Evolutionary conservation across 92 coral and sea anemone genomes (phyloP).

Genomic region (Blastomussa wellsi): DNA sequence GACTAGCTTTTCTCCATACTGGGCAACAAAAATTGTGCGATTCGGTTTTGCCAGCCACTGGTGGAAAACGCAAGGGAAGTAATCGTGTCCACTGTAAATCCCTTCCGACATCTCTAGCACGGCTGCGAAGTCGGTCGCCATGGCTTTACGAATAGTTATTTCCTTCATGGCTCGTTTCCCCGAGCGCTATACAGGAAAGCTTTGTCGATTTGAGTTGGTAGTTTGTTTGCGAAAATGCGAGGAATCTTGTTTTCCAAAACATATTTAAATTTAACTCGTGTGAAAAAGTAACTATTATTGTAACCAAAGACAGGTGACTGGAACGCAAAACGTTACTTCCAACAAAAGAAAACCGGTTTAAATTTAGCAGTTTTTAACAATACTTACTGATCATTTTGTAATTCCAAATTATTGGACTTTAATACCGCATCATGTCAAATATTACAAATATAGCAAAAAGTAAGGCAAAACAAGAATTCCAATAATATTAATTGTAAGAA

Average conservation of each 20-base stretch:
- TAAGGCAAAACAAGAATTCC: not conserved
- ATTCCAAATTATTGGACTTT: slow-evolving; percentile 2
- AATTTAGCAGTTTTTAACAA: slow-evolving; percentile 4
- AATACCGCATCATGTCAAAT: slow-evolving; percentile 3
- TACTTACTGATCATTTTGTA: slow-evolving; percentile 31
- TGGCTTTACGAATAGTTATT: slow-evolving; percentile 72
- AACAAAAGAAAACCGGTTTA: slow-evolving; percentile 12
- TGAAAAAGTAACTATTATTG: slow-evolving; percentile 27
- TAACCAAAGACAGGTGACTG: slow-evolving; percentile 32
- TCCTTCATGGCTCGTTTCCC: slow-evolving; percentile 58
- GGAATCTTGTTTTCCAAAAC: slow-evolving; percentile 10
- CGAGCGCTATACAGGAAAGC: not conserved
- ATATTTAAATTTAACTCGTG: slow-evolving; percentile 16
- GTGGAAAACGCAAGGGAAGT: slow-evolving; percentile 83
- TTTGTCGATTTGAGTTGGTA: not conserved
- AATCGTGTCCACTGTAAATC: slow-evolving; percentile 89
- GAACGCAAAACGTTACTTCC: not conserved
- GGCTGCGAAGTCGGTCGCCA: slow-evolving; percentile 65
- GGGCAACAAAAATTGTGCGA: slow-evolving; percentile 82
- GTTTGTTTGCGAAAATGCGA: slow-evolving; percentile 3
- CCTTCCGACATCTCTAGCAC: slow-evolving; percentile 88
- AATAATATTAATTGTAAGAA: not conserved
- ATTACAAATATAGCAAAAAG: not conserved
- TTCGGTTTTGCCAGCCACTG: slow-evolving; percentile 74
- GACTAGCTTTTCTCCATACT: slow-evolving; percentile 66